Percentiles rank a stretch among this genome's conserved stretches.
Evolutionary conservation across 2,113 vertebrate species (phyloP).

Genomic region (Sylvietta virens): DNA sequence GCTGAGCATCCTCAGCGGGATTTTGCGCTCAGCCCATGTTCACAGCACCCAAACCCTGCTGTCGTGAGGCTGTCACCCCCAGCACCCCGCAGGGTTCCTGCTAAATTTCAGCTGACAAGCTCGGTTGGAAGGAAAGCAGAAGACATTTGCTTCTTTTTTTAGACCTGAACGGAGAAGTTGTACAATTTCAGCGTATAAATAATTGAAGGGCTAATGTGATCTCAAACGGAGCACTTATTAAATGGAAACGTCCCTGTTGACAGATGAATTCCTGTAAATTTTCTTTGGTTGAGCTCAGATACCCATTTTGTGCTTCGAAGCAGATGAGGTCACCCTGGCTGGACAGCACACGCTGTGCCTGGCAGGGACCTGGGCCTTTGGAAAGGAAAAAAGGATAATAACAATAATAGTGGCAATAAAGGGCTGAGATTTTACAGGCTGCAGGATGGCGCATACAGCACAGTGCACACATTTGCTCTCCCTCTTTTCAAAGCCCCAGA

Average conservation of each 20-base stretch:
- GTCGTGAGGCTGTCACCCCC: neutral
- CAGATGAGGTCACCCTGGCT: slow-evolving; percentile 53
- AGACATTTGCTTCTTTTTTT: slow-evolving; percentile 24
- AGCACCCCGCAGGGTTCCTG: neutral
- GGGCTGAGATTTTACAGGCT: neutral
- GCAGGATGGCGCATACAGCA: neutral
- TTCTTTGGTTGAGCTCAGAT: slow-evolving; percentile 50
- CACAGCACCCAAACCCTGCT: neutral
- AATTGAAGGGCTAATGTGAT: slow-evolving; percentile 53
- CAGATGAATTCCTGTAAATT: slow-evolving; percentile 66
- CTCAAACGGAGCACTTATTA: slow-evolving; percentile 61
- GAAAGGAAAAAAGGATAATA: neutral
- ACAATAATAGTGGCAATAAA: neutral
- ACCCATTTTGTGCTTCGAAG: slow-evolving; percentile 22
- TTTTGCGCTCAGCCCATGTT: neutral
- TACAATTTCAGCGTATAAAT: slow-evolving; percentile 45
- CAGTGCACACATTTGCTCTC: neutral
- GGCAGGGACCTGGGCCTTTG: neutral
- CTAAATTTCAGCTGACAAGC: neutral
- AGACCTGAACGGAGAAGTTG: neutral
- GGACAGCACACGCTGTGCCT: slow-evolving; percentile 41
- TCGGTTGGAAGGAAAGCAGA: neutral
- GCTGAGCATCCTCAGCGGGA: neutral
- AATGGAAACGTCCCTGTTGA: slow-evolving; percentile 57
- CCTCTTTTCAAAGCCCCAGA: neutral